Evolutionary conservation across 2,113 vertebrate genomes (phyloP), one percentile per base, ranked within the genome.

Genomic region (Piprites chloris): DNA sequence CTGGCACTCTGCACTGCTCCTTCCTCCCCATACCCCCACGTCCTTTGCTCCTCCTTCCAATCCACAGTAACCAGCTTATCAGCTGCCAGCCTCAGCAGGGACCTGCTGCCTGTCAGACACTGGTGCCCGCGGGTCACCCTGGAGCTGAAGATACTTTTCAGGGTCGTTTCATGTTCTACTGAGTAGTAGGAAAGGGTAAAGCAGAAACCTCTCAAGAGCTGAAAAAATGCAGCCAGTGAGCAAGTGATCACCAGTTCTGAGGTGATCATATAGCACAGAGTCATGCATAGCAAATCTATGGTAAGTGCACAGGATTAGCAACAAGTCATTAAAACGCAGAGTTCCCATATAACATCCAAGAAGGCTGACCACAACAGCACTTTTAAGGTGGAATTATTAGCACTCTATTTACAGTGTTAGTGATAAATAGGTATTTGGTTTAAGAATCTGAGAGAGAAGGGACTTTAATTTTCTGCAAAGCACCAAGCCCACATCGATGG

Each of bases 1-100:
- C 89, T 97, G 97, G 97, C 96, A 62, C 46, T 50, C 71, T 82
- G 22, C 35, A 61, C 72, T 39, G 73, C 87, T 95, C 65, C 47
- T 59, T 89, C 68, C 78, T 77, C 77, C 50, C 46, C 50, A 44
- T 42, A 50, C 30, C 19, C 19, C 18, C 73, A 55, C 35, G 82
- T 93, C 88, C 89, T 87, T 50, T 3, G 42, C 87, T 89, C 37
- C 58, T 68, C 73, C 58, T 71, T 95, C 82, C 96, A 94, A 5
- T 21, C 46, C 76, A 41, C 79, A 93, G 79, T 17, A 59, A 58
- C 87, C 82, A 87, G 86, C 33, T 95, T 94, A 96, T 95, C 95
- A 76, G 87, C 87, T 39, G 78, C 90, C 90, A 91, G 85, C 58
- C 77, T 35, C 42, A 27, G 82, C 86, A 91, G 72, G 52, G 59